These are phyloP conservation scores for Uloborus plumipes DNA, from an alignment of 2,888 invertebrate species.

Conservation along the genomic window DNA sequence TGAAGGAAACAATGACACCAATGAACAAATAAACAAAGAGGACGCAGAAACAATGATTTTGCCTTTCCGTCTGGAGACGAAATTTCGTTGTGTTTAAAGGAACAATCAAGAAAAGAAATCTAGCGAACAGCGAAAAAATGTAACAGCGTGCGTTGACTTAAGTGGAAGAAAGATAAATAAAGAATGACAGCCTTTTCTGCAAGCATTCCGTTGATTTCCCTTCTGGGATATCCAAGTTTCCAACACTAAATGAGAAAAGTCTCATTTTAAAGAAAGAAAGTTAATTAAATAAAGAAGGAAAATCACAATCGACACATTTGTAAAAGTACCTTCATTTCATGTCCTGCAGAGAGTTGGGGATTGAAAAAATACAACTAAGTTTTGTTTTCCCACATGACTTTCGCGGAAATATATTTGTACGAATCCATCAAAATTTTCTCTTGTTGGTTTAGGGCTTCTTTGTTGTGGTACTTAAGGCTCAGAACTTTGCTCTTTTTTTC, in stretches of 20 bases:
- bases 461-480: too few species aligned
- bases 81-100: conserved; percentile 49
- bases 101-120: conserved; percentile 32
- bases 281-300: conserved; percentile 47
- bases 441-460: too few species aligned
- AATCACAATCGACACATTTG: conserved; percentile 38
- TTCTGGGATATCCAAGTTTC: conserved; percentile 44
- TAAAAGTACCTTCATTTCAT: conserved; percentile 33
- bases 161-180: conserved; percentile 50
- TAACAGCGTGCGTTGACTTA: conserved; percentile 53
- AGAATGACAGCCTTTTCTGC: conserved; percentile 47
- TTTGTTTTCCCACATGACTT: too few species aligned
- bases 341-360: neutral
- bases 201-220: conserved; percentile 55
- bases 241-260: conserved; percentile 23
- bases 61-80: conserved; percentile 25
- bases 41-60: conserved; percentile 46
- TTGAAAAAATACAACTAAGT: too few species aligned
- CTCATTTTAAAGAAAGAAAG: conserved; percentile 22
- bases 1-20: conserved; percentile 18
- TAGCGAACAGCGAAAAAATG: conserved; percentile 1
- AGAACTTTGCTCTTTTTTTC: too few species aligned
- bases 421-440: too few species aligned
- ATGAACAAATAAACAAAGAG: conserved; percentile 30
- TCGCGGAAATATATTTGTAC: too few species aligned